Evolutionary conservation across 2,113 vertebrate genomes (phyloP).

Genomic region (Edolisoma coerulescens): DNA sequence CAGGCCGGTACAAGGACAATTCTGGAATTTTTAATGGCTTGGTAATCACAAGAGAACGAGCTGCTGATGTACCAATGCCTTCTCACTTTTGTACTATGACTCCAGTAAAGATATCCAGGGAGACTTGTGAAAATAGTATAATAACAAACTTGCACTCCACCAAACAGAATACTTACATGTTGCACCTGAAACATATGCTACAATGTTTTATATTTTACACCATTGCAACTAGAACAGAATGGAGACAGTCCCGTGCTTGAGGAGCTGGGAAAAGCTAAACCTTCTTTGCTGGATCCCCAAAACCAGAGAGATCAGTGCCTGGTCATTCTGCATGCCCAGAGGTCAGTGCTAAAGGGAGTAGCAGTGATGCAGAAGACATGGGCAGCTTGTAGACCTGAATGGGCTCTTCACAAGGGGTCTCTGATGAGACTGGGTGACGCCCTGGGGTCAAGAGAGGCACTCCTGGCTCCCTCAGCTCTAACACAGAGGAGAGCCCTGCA

Average conservation of each 20-base stretch:
- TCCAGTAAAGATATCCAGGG: not conserved
- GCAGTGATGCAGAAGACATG: not conserved
- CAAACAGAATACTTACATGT: not conserved
- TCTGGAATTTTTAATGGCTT: not conserved
- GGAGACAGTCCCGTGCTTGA: not conserved
- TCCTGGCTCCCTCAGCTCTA: not conserved
- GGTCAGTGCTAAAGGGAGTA: not conserved
- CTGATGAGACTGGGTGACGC: not conserved
- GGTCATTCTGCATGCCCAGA: not conserved
- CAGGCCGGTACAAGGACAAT: not conserved
- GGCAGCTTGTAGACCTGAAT: not conserved
- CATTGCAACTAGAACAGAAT: not conserved
- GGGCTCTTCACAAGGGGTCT: not conserved
- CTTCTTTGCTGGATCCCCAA: not conserved
- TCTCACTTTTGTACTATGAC: not conserved
- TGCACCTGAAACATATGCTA: not conserved
- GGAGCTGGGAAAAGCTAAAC: not conserved
- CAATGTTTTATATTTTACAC: not conserved
- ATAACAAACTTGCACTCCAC: not conserved
- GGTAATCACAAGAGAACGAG: not conserved
- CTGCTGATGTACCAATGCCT: not conserved
- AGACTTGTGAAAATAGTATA: not conserved
- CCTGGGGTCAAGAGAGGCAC: not conserved
- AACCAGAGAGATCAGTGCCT: not conserved
- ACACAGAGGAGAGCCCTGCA: not conserved